These are phyloP conservation scores for Atta cephalotes DNA, from an alignment of 1,140 invertebrate genomes.

Conservation along the genomic window DNA sequence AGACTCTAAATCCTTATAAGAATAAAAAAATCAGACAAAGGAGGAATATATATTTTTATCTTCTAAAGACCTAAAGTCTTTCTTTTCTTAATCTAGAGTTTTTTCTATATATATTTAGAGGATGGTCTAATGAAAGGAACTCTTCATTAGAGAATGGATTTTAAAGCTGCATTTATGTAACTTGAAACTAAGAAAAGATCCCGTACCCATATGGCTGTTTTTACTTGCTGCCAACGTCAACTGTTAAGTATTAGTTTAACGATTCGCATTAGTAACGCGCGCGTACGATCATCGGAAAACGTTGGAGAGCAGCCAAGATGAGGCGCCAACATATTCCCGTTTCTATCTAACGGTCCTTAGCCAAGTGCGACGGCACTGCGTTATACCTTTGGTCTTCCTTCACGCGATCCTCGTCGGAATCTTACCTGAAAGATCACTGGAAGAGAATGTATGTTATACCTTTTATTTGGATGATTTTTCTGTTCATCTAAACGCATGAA, in stretches of 20 bases:
- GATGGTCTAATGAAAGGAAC: not conserved
- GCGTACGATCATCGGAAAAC: conserved; percentile 60
- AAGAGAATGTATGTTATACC: not conserved
- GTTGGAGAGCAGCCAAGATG: conserved; percentile 76
- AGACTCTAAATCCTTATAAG: not conserved
- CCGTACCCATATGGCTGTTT: not conserved
- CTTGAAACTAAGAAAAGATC: not conserved
- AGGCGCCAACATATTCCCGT: conserved; percentile 80
- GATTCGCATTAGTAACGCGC: conserved; percentile 66
- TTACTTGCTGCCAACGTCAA: not conserved
- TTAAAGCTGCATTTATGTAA: not conserved
- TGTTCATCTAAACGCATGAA: not conserved
- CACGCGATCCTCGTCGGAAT: conserved; percentile 19
- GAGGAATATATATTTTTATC: too few relatives aligned
- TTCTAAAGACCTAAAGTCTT: too few relatives aligned
- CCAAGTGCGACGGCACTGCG: conserved; percentile 35
- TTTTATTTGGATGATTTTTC: not conserved
- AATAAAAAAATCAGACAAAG: not conserved
- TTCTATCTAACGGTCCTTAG: conserved; percentile 77
- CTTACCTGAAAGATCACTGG: not conserved
- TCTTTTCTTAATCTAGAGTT: too few relatives aligned
- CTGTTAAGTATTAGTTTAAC: conserved; percentile 51
- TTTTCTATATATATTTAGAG: too few relatives aligned
- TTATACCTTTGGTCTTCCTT: conserved; percentile 9
- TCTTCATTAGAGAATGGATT: not conserved